These are phyloP conservation scores for Megalurothrips usitatus DNA, from an alignment of 2,888 invertebrate genomes.

Conservation along the genomic window DNA sequence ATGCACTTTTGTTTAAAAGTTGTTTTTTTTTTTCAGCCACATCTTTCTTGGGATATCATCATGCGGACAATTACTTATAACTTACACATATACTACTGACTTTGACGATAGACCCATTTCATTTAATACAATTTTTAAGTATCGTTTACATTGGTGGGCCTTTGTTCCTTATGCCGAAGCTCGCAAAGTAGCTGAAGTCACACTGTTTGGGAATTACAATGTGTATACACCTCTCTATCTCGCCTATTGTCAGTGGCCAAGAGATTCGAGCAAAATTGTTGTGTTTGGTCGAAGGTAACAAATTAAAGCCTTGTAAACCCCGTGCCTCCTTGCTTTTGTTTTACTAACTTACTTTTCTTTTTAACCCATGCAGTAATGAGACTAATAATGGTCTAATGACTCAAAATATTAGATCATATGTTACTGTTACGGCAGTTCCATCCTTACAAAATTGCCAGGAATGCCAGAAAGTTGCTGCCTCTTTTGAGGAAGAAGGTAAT, in stretches of 20 bases:
- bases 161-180: conserved; percentile 55
- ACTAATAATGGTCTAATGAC: conserved; percentile 43
- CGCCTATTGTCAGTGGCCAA: conserved; percentile 67
- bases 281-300: conserved; percentile 65
- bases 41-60: conserved; percentile 93
- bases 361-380: conserved; percentile 40
- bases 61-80: conserved; percentile 87
- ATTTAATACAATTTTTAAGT: conserved; percentile 49
- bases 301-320: neutral
- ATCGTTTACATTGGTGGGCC: conserved; percentile 64
- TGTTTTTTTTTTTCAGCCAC: conserved; percentile 57
- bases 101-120: conserved; percentile 16
- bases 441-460: conserved; percentile 59
- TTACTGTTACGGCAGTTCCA: conserved; percentile 64
- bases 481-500: conserved; percentile 51
- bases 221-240: conserved; percentile 52
- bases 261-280: conserved; percentile 59
- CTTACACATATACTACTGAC: conserved; percentile 67
- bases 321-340: neutral
- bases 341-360: neutral
- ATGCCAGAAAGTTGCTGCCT: conserved; percentile 51
- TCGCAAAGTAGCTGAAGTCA: conserved; percentile 56
- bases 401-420: conserved; percentile 49
- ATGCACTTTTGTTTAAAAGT: conserved; percentile 23
- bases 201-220: conserved; percentile 55